Evolutionary conservation across 2,888 invertebrate species (phyloP).

Genomic region (Agrilus cyanescens): DNA sequence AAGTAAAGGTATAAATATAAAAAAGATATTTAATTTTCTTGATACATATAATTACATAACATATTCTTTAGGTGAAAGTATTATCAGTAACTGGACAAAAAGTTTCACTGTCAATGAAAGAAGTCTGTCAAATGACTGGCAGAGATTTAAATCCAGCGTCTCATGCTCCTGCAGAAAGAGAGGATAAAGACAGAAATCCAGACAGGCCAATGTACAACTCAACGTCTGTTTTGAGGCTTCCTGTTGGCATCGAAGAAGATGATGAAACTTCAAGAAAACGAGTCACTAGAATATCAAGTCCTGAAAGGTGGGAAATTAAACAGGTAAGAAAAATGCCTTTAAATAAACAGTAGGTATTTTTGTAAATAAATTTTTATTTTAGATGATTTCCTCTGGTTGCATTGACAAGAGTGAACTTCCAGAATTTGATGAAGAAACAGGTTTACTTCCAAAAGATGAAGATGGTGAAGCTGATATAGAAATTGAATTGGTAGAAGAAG

Average conservation of each 20-base stretch:
- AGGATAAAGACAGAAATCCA: constrained; percentile 75
- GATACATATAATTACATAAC: background rate
- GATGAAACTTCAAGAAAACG: constrained; percentile 73
- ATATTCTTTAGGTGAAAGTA: constrained; percentile 57
- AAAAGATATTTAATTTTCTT: background rate
- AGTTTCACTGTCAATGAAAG: constrained; percentile 92
- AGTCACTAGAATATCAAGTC: constrained; percentile 87
- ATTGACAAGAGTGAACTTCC: constrained; percentile 89
- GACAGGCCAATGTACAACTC: constrained; percentile 69
- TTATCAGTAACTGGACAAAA: constrained; percentile 88
- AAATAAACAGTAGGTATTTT: background rate
- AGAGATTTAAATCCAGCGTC: constrained; percentile 85
- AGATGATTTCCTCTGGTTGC: constrained; percentile 86
- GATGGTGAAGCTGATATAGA: constrained; percentile 95
- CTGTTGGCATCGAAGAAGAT: constrained; percentile 51
- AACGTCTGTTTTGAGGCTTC: constrained; percentile 33
- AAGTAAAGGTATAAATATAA: constrained; percentile 54
- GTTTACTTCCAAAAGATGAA: constrained; percentile 79
- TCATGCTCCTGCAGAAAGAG: constrained; percentile 52
- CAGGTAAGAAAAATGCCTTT: constrained; percentile 42
- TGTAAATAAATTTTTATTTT: constrained; percentile 12
- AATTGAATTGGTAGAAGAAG: constrained; percentile 97
- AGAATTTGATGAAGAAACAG: constrained; percentile 96
- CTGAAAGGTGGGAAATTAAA: constrained; percentile 95
- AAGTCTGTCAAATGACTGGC: constrained; percentile 92